Base-by-base conservation (phyloP, 2,888 invertebrate species). In the Xylota segnis region DNA sequence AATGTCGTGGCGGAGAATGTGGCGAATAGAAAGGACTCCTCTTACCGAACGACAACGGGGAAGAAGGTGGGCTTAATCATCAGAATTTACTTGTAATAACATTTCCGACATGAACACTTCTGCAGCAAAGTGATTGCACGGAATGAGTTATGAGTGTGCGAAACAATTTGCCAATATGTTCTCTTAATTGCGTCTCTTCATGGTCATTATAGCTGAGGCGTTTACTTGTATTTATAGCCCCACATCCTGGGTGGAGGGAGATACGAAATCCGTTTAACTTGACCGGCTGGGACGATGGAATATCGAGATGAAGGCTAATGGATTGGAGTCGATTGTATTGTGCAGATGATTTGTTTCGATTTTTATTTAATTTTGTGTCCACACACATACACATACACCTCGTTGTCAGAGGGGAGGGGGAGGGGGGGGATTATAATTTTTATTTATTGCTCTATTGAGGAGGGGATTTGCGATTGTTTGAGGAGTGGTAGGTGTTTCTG, bases 81-180 rank as follows among this genome's bases (percentile, higher is more conserved):
- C 72, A 87, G 78, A 87, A 78, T 87, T 87, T 83, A 83, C 70
- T 78, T 87, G 77, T 83, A 83, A 87, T 87, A 87, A 83, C 87
- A 87, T 87, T 87, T 87, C 70, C 86, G 61, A 77, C 77, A 83
- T 83, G 83, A 87, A 87, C 83, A 87, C 83, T 83, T 83, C 72
- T 78, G 77, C 72, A 61, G 61, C 75, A 75, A 86, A 75, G 81
- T 81, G 81, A 86, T 82, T 86, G 86, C 76, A 77, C 56, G 83
- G 68, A 87, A 72, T 77, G 81, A 75, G 59, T 61, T 81, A 81
- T 75, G 68, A 63, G 66, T 61, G 58, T 87, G 72, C 63, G 70
- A 75, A 87, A 83, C 82, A 87, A 83, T 83, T 87, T 83, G 83
- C 87, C 83, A 83, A 87, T 87, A 87, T 83, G 74, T 87, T 83